Evolutionary conservation across 2,113 vertebrate species (phyloP), one percentile per base, ranked within the genome.

Genomic region (Murina feae): DNA sequence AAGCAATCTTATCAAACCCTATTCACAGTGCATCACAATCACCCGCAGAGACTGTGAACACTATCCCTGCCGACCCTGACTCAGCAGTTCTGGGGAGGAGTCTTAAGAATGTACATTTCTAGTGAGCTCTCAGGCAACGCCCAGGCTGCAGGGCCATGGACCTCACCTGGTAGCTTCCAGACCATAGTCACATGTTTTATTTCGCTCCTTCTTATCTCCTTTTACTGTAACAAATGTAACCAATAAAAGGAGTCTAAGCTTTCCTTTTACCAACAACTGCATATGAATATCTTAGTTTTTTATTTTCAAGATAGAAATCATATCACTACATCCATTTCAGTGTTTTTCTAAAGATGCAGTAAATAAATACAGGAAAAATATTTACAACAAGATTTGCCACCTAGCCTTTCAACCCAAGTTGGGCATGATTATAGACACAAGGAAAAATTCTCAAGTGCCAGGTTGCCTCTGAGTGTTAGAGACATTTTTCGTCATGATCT

Each of bases 131-230:
- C 37, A 11, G 82, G 44, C 35, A 12, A 30, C 3, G 37, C 44
- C 39, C 21, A 30, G 1, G 13, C 7, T 2, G 18, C 44, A 32
- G 37, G 32, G 51, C 5, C 9, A 7, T 1, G 14, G 23, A 2
- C 21, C 21, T 42, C 14, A n/a, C 23, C 49, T 47, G 63, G 58
- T 9, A 12, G 6, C 4, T 21, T 11, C 5, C 21, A 60, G 28
- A 32, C 4, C 1, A 0, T 8, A 18, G 9, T 44, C 42, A 35
- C 5, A 7, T 18, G 4, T 51, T 72, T 21, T 17, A 5, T 42
- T 80, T 71, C 30, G 44, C 21, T 30, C n/a, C 16, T 78, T 53
- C 10, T 80, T 66, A 80, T 63, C 82, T 55, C 58, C 23, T 55
- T 13, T 76, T 10, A n/a, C 16, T 47, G 11, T 49, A 20, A 69